Conservation (phyloP, 2,888 invertebrate genomes). For the Metellina segmentata region DNA sequence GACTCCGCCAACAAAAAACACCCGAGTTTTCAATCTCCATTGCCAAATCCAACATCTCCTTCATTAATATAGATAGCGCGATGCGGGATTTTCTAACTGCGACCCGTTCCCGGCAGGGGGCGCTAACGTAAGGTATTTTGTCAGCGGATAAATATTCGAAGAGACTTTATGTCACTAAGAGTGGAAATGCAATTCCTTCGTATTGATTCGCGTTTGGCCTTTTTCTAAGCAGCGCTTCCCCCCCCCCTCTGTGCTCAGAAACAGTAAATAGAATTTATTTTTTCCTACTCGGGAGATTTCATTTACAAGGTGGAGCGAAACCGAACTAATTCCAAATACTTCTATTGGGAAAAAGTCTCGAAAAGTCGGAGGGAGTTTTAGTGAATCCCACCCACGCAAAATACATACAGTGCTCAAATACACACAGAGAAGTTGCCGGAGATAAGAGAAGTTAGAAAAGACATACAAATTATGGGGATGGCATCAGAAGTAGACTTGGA, state of each 20-base stretch:
- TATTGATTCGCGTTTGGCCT: not conserved
- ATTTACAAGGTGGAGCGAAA: not conserved
- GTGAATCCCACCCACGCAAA: too few species aligned
- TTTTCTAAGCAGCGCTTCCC: not conserved
- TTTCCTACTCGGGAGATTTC: not conserved
- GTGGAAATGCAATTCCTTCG: not conserved
- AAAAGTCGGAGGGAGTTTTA: too few species aligned
- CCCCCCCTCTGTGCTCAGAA: not conserved
- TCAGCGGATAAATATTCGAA: not conserved
- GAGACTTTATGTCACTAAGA: not conserved
- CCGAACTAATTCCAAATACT: not conserved
- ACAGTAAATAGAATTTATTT: not conserved
- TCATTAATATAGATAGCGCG: not conserved
- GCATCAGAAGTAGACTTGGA: too few species aligned
- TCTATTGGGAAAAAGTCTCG: not conserved
- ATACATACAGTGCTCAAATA: too few species aligned
- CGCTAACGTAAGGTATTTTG: not conserved
- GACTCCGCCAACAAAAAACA: too few species aligned
- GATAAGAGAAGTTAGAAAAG: too few species aligned
- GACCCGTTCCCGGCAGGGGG: not conserved
- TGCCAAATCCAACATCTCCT: not conserved
- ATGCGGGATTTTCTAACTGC: not conserved
- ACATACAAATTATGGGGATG: too few species aligned
- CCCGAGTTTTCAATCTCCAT: not conserved
- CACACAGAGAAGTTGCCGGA: too few species aligned